A percentile compares a stretch with the other conserved stretches of the same genome.
Evolutionary conservation across 2,113 vertebrate species (phyloP).

Genomic region (Jacana jacana): DNA sequence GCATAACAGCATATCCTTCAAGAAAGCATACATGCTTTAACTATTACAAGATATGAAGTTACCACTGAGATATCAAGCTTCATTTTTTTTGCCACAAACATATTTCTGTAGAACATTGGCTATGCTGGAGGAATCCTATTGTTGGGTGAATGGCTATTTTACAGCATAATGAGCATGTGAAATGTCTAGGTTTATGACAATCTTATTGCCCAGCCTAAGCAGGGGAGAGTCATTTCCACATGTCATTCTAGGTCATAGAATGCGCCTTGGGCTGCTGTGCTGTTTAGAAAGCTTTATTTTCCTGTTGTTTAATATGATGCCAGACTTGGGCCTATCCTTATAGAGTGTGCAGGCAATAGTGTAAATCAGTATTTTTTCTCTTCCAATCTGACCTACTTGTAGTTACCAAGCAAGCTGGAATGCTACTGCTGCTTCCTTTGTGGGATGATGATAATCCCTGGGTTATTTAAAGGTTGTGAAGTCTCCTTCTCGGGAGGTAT

Average conservation of each 20-base stretch:
- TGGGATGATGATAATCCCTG: neutral
- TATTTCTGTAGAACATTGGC: neutral
- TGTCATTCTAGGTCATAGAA: neutral
- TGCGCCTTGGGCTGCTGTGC: neutral
- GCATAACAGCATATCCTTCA: neutral
- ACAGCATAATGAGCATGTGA: neutral
- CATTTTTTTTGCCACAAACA: neutral
- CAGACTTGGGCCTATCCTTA: neutral
- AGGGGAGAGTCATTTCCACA: neutral
- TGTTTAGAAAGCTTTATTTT: neutral
- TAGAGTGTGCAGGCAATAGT: neutral
- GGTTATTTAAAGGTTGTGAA: neutral
- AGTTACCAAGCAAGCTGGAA: neutral
- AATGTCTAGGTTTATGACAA: neutral
- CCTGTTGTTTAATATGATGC: neutral
- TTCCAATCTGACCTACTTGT: neutral
- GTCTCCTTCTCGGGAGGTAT: neutral
- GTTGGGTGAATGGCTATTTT: neutral
- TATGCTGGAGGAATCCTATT: neutral
- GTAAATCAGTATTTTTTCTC: neutral
- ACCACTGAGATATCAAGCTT: neutral
- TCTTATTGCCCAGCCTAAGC: neutral
- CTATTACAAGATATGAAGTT: neutral
- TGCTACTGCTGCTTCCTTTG: neutral
- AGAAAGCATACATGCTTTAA: neutral